Conservation (phyloP, 2,113 vertebrate species). For the Sander lucioperca region DNA sequence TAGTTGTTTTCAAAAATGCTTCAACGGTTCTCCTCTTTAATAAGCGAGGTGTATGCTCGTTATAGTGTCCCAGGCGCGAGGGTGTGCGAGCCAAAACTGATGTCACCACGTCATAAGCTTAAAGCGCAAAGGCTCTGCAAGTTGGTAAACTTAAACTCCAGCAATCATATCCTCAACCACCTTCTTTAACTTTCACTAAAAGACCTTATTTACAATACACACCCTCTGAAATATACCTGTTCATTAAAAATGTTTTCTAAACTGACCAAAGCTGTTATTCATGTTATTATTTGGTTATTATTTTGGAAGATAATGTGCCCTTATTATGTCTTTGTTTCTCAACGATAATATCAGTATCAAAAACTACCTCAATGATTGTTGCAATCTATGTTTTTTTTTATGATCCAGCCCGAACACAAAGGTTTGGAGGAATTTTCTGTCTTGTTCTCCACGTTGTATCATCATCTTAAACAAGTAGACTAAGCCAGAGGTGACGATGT, state of each 20-base stretch:
- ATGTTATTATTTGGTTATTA: background rate
- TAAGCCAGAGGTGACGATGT: conserved; percentile 7
- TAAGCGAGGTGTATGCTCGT: too few species aligned
- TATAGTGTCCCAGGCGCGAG: too few species aligned
- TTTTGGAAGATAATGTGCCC: background rate
- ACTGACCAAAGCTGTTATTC: background rate
- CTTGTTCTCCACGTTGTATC: background rate
- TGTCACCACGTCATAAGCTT: too few species aligned
- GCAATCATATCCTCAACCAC: too few species aligned
- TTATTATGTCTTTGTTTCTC: background rate
- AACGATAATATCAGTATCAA: background rate
- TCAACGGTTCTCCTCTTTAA: too few species aligned
- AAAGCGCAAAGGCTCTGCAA: too few species aligned
- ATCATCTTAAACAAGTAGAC: background rate
- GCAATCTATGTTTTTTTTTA: background rate
- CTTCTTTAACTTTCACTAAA: background rate
- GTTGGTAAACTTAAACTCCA: background rate
- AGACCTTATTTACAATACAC: background rate
- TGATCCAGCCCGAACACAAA: background rate
- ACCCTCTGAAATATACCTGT: background rate
- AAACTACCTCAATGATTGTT: background rate
- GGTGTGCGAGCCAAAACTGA: too few species aligned
- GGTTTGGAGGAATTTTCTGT: background rate
- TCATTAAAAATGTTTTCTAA: background rate
- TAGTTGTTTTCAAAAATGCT: too few species aligned